Conservation (phyloP, 2,888 invertebrate species). For the Heterodera filipjevi region DNA sequence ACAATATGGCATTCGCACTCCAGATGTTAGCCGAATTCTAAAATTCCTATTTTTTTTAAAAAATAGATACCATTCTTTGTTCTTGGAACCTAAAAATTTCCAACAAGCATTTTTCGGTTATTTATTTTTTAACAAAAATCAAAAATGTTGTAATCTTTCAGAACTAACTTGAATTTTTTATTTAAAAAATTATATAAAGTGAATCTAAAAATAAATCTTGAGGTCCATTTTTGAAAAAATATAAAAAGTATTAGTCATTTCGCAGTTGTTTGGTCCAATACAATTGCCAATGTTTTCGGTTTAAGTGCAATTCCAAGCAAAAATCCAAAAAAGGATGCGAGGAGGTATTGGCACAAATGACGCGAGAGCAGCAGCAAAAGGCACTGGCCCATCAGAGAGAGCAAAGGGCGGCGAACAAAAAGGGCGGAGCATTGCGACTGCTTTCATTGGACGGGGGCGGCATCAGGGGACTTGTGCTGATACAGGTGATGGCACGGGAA, state of each 20-base stretch:
- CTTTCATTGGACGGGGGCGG: slow-evolving; percentile 57
- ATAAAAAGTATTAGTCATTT: no score
- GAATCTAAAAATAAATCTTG: no score
- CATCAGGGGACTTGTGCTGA: slow-evolving; percentile 53
- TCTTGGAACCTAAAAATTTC: no score
- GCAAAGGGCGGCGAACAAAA: slow-evolving; percentile 43
- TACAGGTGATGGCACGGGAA: slow-evolving; percentile 40
- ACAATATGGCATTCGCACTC: neutral
- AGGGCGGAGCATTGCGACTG: slow-evolving; percentile 40
- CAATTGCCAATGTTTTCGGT: neutral
- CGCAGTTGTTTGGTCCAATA: neutral
- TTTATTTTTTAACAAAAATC: no score
- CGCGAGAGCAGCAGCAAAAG: neutral
- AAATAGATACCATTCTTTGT: no score
- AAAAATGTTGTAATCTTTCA: no score
- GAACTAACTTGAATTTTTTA: no score
- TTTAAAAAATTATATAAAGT: no score
- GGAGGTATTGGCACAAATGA: neutral
- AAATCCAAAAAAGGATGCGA: neutral
- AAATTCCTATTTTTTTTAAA: neutral
- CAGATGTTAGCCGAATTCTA: neutral
- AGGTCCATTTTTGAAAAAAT: no score
- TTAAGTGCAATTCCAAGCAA: neutral
- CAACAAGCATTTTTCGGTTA: no score
- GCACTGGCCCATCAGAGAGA: neutral